phyloP scores from a whole-genome alignment of 2,888 invertebrate species.

The Chydorus sphaericus region DNA sequence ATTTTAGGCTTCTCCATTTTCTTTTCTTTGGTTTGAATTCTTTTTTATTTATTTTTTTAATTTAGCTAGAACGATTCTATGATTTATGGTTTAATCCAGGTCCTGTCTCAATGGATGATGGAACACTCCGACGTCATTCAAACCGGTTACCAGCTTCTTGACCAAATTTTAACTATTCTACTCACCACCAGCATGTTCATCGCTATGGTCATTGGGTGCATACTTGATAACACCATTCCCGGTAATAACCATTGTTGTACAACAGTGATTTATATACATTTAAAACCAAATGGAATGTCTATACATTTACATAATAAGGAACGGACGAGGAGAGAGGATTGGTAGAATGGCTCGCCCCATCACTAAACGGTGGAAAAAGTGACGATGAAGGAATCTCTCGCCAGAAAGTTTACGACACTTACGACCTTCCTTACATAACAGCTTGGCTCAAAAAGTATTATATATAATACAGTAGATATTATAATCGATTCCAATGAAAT shows the following conservation, averaged over 20 bases:
- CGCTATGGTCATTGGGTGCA: conserved; percentile 53
- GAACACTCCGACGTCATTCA: conserved; percentile 43
- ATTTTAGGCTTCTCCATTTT: conserved; percentile 77
- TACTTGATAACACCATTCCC: conserved; percentile 59
- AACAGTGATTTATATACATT: background rate
- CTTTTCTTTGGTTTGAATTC: conserved; percentile 53
- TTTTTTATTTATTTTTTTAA: background rate
- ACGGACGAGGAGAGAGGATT: conserved; percentile 57
- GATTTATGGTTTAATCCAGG: conserved; percentile 27
- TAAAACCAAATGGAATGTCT: background rate
- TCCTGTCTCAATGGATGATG: conserved; percentile 57
- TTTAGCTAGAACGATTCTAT: too few species aligned
- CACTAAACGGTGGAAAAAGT: background rate
- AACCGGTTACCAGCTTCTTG: conserved; percentile 47
- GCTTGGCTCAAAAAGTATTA: background rate
- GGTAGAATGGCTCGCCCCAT: conserved; percentile 46
- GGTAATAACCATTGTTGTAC: conserved; percentile 35
- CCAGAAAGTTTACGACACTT: too few species aligned
- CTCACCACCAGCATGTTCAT: conserved; percentile 62
- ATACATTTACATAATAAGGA: conserved; percentile 34
- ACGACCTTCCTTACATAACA: background rate
- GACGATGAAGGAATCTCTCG: background rate
- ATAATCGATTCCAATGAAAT: too few species aligned
- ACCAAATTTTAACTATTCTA: conserved; percentile 54
- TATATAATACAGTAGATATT: background rate